Evolutionary conservation across 1,140 invertebrate species (phyloP), one percentile per base, ranked within the genome.

Genomic region (Bombus polaris): DNA sequence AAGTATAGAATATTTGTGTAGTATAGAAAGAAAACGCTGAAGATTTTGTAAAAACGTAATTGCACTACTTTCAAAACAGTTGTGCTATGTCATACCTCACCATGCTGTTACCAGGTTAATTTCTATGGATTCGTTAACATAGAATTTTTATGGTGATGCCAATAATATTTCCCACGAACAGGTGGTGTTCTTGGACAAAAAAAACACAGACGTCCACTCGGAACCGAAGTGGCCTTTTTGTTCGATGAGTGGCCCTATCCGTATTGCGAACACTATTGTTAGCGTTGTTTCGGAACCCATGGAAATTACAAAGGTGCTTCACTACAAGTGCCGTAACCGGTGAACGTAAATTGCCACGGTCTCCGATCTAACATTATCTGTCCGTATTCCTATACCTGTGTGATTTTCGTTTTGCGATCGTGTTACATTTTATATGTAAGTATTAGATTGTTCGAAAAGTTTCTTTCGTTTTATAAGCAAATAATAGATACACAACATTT

Each of bases 91-190:
- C 59, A 12, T 12, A n/a, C 3, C 59, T 62, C 3, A 62, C 12
- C 28, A 13, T n/a, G 28, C 28, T 62, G 28, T 62, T 62, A 22
- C 59, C 28, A 44, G 2, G 25, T 15, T 32, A 12, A 22, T 42
- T 28, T 44, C 28, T 25, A 62, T 5, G 57, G 59, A n/a, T 82
- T 44, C 57, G 81, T 82, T 82, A 22, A 39, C 25, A 42, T n/a
- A 66, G 59, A 32, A 83, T 70, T 70, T 78, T 47, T 65, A 28
- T 53, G n/a, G 25, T 13, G 71, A 32, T 22, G 28, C 32, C 71
- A 66, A 72, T 66, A 74, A 75, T 32, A 66, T 82, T 82, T 90
- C 81, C 80, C 85, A 89, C 85, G 79, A 85, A 90, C 89, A 90
- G 82, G 89, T 89, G 88, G 65, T 82, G 84, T 4, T 72, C 53